A percentile compares a stretch with the other conserved stretches of the same genome.
Evolutionary conservation across 2,888 invertebrate species (phyloP).

Genomic region (Eupelmus urozonus): DNA sequence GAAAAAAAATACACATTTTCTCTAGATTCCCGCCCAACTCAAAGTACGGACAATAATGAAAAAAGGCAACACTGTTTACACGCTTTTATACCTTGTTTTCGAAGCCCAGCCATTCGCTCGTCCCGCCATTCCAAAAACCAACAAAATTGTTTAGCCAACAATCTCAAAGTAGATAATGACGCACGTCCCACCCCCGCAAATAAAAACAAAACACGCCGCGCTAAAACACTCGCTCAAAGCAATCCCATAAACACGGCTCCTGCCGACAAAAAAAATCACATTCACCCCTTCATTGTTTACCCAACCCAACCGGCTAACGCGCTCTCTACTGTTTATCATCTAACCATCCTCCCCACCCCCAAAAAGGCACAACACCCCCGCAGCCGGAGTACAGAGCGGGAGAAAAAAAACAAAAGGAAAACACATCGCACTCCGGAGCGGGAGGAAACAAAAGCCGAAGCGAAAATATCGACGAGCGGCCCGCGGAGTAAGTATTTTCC

Average conservation of each 20-base stretch:
- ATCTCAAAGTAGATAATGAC: background rate
- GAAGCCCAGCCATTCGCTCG: background rate
- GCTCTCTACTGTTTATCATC: conserved; percentile 38
- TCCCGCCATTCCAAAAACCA: background rate
- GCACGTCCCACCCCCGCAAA: no score
- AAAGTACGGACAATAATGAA: no score
- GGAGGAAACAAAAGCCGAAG: conserved; percentile 11
- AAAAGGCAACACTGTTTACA: no score
- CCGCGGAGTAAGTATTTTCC: conserved; percentile 36
- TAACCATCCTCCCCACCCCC: background rate
- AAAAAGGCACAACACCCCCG: conserved; percentile 10
- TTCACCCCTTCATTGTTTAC: background rate
- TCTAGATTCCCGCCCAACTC: no score
- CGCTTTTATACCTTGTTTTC: background rate
- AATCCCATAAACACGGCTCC: conserved; percentile 16
- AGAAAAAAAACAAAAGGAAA: background rate
- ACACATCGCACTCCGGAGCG: background rate
- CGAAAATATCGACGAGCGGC: conserved; percentile 39
- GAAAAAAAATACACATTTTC: no score
- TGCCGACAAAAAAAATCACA: no score
- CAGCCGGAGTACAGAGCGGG: background rate
- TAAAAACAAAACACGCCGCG: background rate
- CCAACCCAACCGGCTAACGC: background rate
- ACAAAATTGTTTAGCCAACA: background rate
- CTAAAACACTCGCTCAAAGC: background rate